Percentiles rank a stretch among this genome's conserved stretches.
phyloP scores from a whole-genome alignment of 2,797 vertebrate genomes.

The Knipowitschia caucasica region DNA sequence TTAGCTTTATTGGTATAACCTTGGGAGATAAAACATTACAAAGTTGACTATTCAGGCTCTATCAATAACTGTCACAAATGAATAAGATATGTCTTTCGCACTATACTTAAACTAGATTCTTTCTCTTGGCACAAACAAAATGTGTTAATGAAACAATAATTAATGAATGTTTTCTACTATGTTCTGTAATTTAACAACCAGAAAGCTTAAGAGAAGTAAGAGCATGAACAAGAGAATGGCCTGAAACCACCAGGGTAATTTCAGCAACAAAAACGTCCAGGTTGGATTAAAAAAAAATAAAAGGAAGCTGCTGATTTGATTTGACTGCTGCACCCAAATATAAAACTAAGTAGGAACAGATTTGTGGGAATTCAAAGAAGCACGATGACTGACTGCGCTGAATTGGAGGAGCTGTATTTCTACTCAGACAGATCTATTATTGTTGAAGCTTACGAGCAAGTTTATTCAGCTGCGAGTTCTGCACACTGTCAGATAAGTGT shows the following conservation, averaged over 20 bases:
- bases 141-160: no score
- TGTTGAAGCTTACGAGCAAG: slow-evolving; percentile 36
- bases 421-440: slow-evolving; percentile 19
- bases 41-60: no score
- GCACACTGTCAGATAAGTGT: slow-evolving; percentile 17
- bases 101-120: no score
- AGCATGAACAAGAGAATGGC: no score
- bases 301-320: slow-evolving; percentile 30
- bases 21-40: no score
- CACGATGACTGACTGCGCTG: neutral
- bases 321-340: slow-evolving; percentile 37
- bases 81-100: no score
- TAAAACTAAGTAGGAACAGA: slow-evolving; percentile 4
- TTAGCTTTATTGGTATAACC: no score
- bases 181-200: no score
- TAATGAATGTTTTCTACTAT: no score
- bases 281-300: slow-evolving; percentile 34
- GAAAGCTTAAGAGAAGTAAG: neutral
- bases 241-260: slow-evolving; percentile 34
- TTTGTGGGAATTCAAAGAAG: slow-evolving; percentile 12
- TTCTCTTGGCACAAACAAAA: no score
- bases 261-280: slow-evolving; percentile 24
- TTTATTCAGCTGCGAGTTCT: slow-evolving; percentile 43
- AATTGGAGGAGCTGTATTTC: neutral
- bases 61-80: no score